Evolutionary conservation across 2,797 vertebrate genomes (phyloP), one percentile per base, ranked within the genome.

Genomic region (Dallia pectoralis): DNA sequence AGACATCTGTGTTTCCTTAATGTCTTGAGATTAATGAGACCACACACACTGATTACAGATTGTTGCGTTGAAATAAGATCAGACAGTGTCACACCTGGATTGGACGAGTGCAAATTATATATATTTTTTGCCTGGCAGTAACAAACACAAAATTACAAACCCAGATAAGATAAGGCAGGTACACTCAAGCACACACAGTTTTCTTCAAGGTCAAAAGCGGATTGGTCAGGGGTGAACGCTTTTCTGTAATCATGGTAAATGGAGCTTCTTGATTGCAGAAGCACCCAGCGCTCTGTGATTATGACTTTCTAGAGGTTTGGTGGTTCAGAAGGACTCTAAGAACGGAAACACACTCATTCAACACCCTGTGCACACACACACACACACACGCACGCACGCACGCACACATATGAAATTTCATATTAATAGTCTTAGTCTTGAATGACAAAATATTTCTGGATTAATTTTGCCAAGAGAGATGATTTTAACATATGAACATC

Each of bases 121-220:
- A 12, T 6, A 44, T 44, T 44, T 44, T 44, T 6, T 44, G 40
- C 12, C 40, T 44, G 9, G 2, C 40, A 44, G 40, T 44, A 44
- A 12, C 11, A 14, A 44, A 44, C 40, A 44, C 40, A 44, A 44
- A 44, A 44, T 44, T 44, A 14, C 9, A 12, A 44, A 44, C 40
- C 40, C 40, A 12, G 5, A 44, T 12, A 44, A 12, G 5, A 44
- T 12, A 44, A 66, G 16, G 8, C 64, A 33, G 19, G 7, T 19
- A 7, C 64, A 14, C 64, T 19, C 64, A 44, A 44, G 40, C 40
- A 44, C 27, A 19, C 29, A 30, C 16, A 65, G 63, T 1, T 66
- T 36, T 65, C 64, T 36, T 66, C 36, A 33, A 66, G 64, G 64
- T 66, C 64, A 66, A 18, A 40, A 33, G 29, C 11, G 64, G 33